Evolutionary conservation across 2,113 vertebrate species (phyloP), one percentile per base, ranked within the genome.

Genomic region (Lasiurus borealis): DNA sequence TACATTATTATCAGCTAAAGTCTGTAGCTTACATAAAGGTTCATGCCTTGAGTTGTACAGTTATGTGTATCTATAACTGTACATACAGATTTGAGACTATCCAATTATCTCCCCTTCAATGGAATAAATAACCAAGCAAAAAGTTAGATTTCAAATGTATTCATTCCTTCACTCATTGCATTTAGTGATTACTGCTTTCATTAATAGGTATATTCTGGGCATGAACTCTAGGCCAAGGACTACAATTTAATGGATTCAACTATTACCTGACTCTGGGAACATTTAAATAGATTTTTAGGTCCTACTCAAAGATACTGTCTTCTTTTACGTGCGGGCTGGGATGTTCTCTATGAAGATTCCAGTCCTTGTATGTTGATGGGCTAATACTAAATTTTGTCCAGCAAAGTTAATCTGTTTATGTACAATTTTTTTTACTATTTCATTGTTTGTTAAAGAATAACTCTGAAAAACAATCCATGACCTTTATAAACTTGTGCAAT

Each of bases 391-490:
- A 44, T 14, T n/a, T 15, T 80, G 31, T 25, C 69, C 36, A 21
- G n/a, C 36, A 92, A 95, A 72, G 85, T 48, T 96, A 11, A 80
- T 91, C 95, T 85, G 31, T 85, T 72, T 96, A n/a, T 50, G 50
- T 73, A 23, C 71, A 54, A 40, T 40, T 40, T 84, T 92, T 96
- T 96, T 97, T 96, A 50, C 25, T 78, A 6, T 72, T 91, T 71
- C n/a, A 9, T 21, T 66, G 31, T 12, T 90, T 93, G 36, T 95
- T 93, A 84, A 96, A 80, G 83, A 86, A 83, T 64, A 89, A 46
- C 72, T 97, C 90, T 90, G 31, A 7, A 96, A 93, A 96, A 76
- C 81, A 96, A 96, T 96, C 75, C 54, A 48, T 91, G 96, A 96
- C 92, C 88, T 97, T 96, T 78, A 92, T 72, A 92, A 97, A 97